Conservation (phyloP, 2,797 vertebrate genomes). For the Rousettus madagascariensis region DNA sequence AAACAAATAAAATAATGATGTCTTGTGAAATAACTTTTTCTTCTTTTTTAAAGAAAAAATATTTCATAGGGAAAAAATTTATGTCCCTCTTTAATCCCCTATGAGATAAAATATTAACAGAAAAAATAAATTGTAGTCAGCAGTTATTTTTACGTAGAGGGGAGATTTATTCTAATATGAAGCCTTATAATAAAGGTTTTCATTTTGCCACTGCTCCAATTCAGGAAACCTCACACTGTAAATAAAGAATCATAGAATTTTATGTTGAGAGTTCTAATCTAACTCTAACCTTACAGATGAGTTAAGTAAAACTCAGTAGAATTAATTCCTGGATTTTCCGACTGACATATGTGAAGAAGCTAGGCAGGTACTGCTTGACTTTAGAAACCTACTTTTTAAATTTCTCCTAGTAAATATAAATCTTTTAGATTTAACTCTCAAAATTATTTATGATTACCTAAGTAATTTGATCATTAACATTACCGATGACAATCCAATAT, state of each 20-base stretch:
- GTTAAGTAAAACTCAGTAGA: not conserved
- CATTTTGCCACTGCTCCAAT: not conserved
- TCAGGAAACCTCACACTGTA: not conserved
- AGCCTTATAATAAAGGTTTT: not conserved
- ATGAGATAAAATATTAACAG: not conserved
- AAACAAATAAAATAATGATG: not conserved
- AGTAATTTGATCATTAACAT: not conserved
- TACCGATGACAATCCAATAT: not conserved
- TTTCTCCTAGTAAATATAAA: not conserved
- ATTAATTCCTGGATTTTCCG: not conserved
- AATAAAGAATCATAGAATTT: not conserved
- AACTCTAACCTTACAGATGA: not conserved
- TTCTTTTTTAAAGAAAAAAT: not conserved
- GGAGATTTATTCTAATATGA: not conserved
- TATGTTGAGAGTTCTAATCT: not conserved
- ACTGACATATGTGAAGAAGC: not conserved
- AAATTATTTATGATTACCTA: not conserved
- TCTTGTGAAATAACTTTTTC: not conserved
- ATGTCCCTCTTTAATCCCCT: not conserved
- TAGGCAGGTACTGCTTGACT: not conserved
- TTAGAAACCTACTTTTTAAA: not conserved
- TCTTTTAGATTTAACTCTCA: not conserved
- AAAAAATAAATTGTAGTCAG: not conserved
- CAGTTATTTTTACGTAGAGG: not conserved
- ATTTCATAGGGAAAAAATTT: not conserved